phyloP scores from a whole-genome alignment of 1,140 invertebrate genomes.

The Thaumatotibia leucotreta region DNA sequence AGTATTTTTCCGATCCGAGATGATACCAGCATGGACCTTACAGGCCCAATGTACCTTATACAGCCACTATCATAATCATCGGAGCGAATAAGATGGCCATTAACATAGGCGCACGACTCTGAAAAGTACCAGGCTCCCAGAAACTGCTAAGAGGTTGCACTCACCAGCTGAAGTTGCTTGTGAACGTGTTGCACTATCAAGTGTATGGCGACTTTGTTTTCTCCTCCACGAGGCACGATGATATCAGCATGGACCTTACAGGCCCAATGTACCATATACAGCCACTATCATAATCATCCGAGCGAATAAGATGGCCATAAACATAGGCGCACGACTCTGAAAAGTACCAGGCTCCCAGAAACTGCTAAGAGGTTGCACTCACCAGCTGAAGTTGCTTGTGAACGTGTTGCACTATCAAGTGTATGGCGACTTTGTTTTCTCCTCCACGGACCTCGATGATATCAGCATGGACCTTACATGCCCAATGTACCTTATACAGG shows the following conservation, averaged over 20 bases:
- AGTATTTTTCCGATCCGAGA: too few species aligned
- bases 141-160: conserved; percentile 17
- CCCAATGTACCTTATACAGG: conserved; percentile 97
- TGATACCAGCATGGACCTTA: not conserved
- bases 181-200: conserved; percentile 98
- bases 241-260: conserved; percentile 94
- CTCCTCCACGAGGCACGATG: conserved; percentile 95
- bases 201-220: conserved; percentile 98
- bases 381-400: conserved; percentile 95
- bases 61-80: too few species aligned
- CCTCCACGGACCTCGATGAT: conserved; percentile 95
- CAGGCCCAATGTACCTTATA: too few species aligned
- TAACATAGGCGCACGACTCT: too few species aligned
- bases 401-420: conserved; percentile 98
- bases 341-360: conserved; percentile 92
- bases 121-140: too few species aligned
- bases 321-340: too few species aligned
- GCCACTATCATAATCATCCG: too few species aligned
- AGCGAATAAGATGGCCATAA: too few species aligned
- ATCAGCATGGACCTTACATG: conserved; percentile 92
- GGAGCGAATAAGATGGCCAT: too few species aligned
- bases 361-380: conserved; percentile 30
- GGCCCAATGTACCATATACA: conserved; percentile 97
- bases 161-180: conserved; percentile 92
- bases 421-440: conserved; percentile 97